Conservation (phyloP, 2,888 invertebrate species). For the Teleogryllus oceanicus region DNA sequence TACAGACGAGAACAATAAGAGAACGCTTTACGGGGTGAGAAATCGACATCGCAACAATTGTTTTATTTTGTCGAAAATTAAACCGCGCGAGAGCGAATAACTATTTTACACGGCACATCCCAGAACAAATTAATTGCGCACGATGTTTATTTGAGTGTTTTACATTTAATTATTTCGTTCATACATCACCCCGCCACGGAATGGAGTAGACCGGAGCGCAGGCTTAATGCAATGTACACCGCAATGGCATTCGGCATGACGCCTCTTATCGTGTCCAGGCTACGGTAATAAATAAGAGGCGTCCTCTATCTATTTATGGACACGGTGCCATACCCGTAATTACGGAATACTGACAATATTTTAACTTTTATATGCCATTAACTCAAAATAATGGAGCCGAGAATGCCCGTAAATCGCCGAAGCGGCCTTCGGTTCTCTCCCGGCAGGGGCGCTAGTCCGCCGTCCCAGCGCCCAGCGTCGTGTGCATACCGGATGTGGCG, state of each 20-base stretch:
- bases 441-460: background rate
- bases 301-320: slow-evolving; percentile 9
- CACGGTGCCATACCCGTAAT: background rate
- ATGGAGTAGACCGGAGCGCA: background rate
- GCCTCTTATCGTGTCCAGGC: background rate
- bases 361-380: slow-evolving; percentile 3
- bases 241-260: background rate
- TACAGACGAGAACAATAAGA: too few species aligned
- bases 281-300: background rate
- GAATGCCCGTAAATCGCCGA: background rate
- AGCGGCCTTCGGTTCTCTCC: background rate
- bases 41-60: too few species aligned
- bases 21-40: too few species aligned
- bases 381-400: background rate
- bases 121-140: slow-evolving; percentile 6
- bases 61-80: too few species aligned
- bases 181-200: background rate
- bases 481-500: background rate
- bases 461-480: background rate
- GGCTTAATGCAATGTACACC: background rate
- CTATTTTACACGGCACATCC: background rate
- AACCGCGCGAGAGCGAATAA: too few species aligned
- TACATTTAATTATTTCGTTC: slow-evolving; percentile 1
- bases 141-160: background rate
- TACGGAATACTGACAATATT: slow-evolving; percentile 18